Evolutionary conservation across 2,113 vertebrate species (phyloP), one percentile per base, ranked within the genome.

Genomic region (Potamarius usumacintae): DNA sequence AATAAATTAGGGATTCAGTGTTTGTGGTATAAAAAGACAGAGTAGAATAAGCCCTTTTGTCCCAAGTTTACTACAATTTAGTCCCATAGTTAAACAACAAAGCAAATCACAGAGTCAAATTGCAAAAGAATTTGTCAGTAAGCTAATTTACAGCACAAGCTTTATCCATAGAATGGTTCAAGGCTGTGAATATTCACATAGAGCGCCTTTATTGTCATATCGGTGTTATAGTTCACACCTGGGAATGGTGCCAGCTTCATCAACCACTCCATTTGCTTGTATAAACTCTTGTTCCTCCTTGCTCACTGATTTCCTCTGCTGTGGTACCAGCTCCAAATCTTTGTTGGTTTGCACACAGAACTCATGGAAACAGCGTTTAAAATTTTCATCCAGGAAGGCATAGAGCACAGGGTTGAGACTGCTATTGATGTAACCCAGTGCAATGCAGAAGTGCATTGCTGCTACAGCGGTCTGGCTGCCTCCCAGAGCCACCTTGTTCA

Each of bases 361-460:
- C 22, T 82, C 90, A 62, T 57, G 85, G n/a, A 90, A 82, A 18
- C 57, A 82, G 18, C 79, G 79, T 82, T 82, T 82, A 62, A 82
- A 82, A 62, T 82, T 82, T 82, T 82, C 79, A 82, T 82, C 79
- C 30, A 82, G 20, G 34, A 82, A 82, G 8, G 79, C 79, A 82
- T 82, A 82, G n/a, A 82, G 79, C 57, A 82, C 79, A 62, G 79
- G 79, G 57, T 82, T 82, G 30, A 82, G 79, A 82, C 79, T 82
- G 57, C 79, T 82, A 25, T 82, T 82, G 17, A 57, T 17, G 4
- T 82, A 82, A 65, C 90, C 90, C 71, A 90, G 53, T 22, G 90
- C 90, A 53, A 89, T 90, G 71, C 90, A 90, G 79, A 90, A 90
- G 80, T 90, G 90, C 90, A 90, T 89, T 57, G 85, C 85, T 48